Conservation (phyloP, 1,140 invertebrate species). For the Archivesica marissinica region DNA sequence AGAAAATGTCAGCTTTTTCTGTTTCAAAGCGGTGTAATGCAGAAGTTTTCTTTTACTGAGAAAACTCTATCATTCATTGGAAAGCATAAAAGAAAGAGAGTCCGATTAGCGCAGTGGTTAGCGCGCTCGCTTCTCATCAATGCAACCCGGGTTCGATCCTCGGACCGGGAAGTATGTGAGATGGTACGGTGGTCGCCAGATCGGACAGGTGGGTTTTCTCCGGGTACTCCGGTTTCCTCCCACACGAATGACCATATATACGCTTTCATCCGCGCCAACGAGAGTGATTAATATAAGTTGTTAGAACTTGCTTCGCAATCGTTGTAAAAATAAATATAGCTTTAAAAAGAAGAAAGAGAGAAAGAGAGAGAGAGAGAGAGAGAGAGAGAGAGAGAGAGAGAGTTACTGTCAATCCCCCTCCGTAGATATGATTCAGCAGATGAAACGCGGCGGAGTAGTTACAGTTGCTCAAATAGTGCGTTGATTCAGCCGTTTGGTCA, state of each 20-base stretch:
- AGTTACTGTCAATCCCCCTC: slow-evolving; percentile 67
- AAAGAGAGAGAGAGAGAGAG: neutral
- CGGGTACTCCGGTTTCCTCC: neutral
- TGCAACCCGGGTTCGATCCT: too few species aligned
- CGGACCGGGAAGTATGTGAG: too few species aligned
- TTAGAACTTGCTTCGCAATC: neutral
- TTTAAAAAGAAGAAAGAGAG: too few species aligned
- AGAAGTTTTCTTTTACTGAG: too few species aligned
- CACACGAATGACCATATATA: neutral
- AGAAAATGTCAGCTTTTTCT: too few species aligned
- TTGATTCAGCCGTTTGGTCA: slow-evolving; percentile 60
- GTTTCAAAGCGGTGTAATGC: too few species aligned
- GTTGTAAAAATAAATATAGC: too few species aligned
- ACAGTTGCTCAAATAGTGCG: slow-evolving; percentile 82
- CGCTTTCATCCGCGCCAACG: neutral
- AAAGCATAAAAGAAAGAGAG: too few species aligned
- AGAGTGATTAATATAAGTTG: neutral
- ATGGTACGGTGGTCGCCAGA: too few species aligned
- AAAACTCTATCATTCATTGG: too few species aligned
- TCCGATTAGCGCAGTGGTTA: too few species aligned
- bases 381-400: neutral
- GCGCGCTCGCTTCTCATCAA: too few species aligned
- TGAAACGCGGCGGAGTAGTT: slow-evolving; percentile 82
- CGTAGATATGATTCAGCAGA: slow-evolving; percentile 83
- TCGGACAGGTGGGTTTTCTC: neutral